Evolutionary conservation across 2,113 vertebrate genomes (phyloP).

Genomic region (Xenopus laevis): DNA sequence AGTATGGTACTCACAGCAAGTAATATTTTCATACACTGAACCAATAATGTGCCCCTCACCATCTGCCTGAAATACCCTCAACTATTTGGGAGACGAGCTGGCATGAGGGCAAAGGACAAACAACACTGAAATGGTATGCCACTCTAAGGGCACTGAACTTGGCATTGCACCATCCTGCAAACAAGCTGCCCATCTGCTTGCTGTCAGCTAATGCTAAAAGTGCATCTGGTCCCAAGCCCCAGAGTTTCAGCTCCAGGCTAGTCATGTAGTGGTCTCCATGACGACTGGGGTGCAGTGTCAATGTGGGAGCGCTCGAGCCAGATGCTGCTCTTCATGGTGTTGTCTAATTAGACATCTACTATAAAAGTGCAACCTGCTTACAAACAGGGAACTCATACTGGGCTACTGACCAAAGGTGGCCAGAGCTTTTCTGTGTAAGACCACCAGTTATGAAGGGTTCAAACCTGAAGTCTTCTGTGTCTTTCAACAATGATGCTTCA

Average conservation of each 20-base stretch:
- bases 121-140: conserved; percentile 43
- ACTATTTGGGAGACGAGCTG: conserved; percentile 2
- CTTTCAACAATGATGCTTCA: too few relatives aligned
- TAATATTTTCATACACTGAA: too few relatives aligned
- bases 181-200: conserved; percentile 70
- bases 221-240: conserved; percentile 65
- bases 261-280: conserved; percentile 65
- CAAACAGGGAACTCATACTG: too few relatives aligned
- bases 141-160: conserved; percentile 56
- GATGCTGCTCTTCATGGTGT: conserved; percentile 69
- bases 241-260: conserved; percentile 54
- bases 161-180: conserved; percentile 51
- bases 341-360: conserved; percentile 66
- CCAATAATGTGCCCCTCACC: too few relatives aligned
- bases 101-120: conserved; percentile 40
- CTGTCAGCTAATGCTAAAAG: conserved; percentile 51
- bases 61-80: background rate
- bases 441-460: too few relatives aligned
- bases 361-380: conserved; percentile 12
- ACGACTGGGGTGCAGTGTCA: conserved; percentile 60
- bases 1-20: too few relatives aligned
- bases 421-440: too few relatives aligned
- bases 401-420: too few relatives aligned
- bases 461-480: too few relatives aligned
- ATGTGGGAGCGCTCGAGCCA: conserved; percentile 54